Percentiles rank a stretch among this genome's conserved stretches.
Evolutionary conservation across 2,888 invertebrate species (phyloP).

Genomic region (Hanleya hanleyi): DNA sequence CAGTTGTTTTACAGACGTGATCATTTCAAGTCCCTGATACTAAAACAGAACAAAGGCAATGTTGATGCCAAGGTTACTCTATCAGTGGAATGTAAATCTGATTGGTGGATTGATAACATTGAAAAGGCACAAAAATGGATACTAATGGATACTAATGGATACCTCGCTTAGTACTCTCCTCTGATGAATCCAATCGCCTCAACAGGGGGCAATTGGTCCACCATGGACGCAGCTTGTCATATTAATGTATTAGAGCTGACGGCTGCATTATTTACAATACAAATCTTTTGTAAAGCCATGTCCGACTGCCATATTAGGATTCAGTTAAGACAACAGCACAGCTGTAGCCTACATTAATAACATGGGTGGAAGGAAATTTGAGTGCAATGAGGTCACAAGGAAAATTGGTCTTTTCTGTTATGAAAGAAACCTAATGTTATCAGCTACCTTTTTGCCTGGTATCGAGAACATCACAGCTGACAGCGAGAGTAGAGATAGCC

Average conservation of each 20-base stretch:
- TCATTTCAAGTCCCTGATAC: background rate
- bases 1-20: background rate
- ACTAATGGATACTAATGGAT: no score
- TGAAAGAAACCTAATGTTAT: background rate
- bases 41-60: background rate
- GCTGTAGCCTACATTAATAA: background rate
- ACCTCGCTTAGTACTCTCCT: background rate
- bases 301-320: background rate
- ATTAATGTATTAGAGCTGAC: background rate
- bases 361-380: background rate
- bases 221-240: background rate
- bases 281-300: background rate
- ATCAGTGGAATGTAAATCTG: background rate
- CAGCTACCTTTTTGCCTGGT: background rate
- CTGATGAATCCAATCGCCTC: background rate
- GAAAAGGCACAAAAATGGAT: background rate
- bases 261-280: background rate
- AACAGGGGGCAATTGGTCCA: no score
- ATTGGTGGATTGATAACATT: background rate
- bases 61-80: background rate
- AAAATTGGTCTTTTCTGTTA: background rate
- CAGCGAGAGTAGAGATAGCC: background rate
- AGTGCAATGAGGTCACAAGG: background rate
- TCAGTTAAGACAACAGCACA: background rate
- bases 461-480: background rate